Evolutionary conservation across 2,888 invertebrate species (phyloP), one percentile per base, ranked within the genome.

Genomic region (Serrognathus titanus): DNA sequence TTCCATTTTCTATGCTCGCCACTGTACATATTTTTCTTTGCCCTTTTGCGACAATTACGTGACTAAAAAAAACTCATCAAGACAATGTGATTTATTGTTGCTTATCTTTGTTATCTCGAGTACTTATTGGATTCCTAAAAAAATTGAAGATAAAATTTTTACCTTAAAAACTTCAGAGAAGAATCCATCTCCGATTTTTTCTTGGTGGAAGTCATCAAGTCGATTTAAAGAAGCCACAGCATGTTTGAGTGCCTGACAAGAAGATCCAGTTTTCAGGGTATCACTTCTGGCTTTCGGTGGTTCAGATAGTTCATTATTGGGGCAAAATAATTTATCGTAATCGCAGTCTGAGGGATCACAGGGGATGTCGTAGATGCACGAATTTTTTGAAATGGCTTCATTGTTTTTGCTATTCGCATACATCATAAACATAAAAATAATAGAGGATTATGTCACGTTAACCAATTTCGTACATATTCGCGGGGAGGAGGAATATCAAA

Each of bases 151-250:
- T 40, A 31, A 31, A 31, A 31, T 31, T n/a, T 85, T 83, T 81
- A 97, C 97, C 91, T 97, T 97, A 81, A 92, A 97, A 61, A 97
- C 97, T 82, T 96, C 94, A 3, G 97, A 97, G 82, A 97, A 97
- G 81, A 97, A 97, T 63, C 97, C 97, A 50, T 89, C 84, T 48
- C 97, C 97, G 71, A 97, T 92, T 80, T 92, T 92, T 79, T 95
- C 95, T 75, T 90, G 85, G 66, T 87, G 83, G 79, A 97, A 97
- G 82, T 97, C 97, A 79, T 97, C 96, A 66, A 95, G 86, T 45
- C 95, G 87, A 75, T 94, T 92, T 52, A 97, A 83, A 43, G 92
- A 91, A 48, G 94, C 91, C 54, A 97, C 94, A 48, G 97, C 96
- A 69, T 93, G 92, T 73, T 90, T 86, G 51, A 97, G 81, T 41